Percentiles rank a stretch among this genome's conserved stretches.
phyloP scores from a whole-genome alignment of 1,140 invertebrate species.

The Hylyphantes graminicola region DNA sequence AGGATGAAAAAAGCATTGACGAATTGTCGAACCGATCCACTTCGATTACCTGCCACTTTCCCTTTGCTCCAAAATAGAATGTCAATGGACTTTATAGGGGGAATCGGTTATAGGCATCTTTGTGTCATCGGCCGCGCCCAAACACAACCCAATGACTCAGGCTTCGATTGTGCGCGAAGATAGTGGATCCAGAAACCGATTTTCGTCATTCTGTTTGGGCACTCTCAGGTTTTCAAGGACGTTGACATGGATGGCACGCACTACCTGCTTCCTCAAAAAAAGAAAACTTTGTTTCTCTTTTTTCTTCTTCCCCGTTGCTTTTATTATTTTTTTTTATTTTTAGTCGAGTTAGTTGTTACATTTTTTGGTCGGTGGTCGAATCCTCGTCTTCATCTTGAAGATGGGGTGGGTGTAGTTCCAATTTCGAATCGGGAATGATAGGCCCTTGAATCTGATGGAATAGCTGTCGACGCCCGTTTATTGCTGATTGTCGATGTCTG shows the following conservation, averaged over 20 bases:
- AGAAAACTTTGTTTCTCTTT: conserved; percentile 20
- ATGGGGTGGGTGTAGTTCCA: no score
- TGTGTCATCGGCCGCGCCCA: conserved; percentile 53
- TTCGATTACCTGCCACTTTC: conserved; percentile 36
- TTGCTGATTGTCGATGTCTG: no score
- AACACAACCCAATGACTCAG: conserved; percentile 19
- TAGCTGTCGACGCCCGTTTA: no score
- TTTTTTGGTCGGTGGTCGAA: no score
- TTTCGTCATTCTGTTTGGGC: conserved; percentile 4
- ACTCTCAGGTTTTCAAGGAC: conserved; percentile 53
- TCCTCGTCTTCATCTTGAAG: no score
- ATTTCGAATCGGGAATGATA: no score
- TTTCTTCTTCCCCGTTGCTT: conserved; percentile 4
- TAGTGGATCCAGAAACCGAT: conserved; percentile 28
- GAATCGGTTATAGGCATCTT: conserved; percentile 43
- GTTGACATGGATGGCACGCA: conserved; percentile 50
- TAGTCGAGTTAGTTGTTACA: neutral
- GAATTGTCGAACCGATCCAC: conserved; percentile 40
- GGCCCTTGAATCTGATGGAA: no score
- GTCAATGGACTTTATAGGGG: conserved; percentile 44
- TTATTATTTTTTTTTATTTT: neutral
- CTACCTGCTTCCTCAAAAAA: conserved; percentile 45
- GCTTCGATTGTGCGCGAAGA: conserved; percentile 38
- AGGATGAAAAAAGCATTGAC: conserved; percentile 21
- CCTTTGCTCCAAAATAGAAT: conserved; percentile 48